Evolutionary conservation across 2,113 vertebrate species (phyloP), one percentile per base, ranked within the genome.

Genomic region (Regulus satrapa): DNA sequence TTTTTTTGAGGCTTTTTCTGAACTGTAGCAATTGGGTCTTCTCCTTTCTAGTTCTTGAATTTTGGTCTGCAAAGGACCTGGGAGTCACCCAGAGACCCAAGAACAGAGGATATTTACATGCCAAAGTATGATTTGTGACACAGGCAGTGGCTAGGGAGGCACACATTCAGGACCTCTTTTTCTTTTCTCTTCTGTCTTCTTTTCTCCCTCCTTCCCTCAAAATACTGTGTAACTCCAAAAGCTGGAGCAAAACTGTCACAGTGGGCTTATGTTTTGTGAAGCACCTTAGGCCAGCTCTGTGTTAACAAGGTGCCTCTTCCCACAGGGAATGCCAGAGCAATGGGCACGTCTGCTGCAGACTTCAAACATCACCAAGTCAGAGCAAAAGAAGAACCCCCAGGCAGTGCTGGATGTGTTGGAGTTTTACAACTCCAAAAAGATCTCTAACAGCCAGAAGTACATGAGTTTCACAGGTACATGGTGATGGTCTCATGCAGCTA

Each of bases 331-430:
- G 99, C 99, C 99, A 0, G 99, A 99, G 96, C 99, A 99, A 73
- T 99, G 99, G 99, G 99, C 99, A 1, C 98, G 99, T 18, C 97
- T 99, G 45, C 98, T 99, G 59, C 99, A 99, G 97, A 99, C 99
- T 3, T 99, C 99, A 95, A 99, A 99, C 97, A 99, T 99, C 98
- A 99, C 99, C 56, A 99, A 99, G 89, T 98, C 98, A 3, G 99
- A 99, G 97, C 99, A 99, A 97, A 99, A 99, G 98, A 99, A 99
- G 97, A 99, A 99, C 54, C 99, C 99, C 2, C 99, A 99, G 96
- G 99, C 99, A 5, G 99, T 99, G 56, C 97, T 99, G 51, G 99
- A 99, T 0, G 99, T 99, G 5, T 96, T 99, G 66, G 99, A 99
- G 93, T 99, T 99, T 97, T 99, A 99, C 80, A 99, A 99, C 95